Percentiles rank a stretch among this genome's conserved stretches.
phyloP scores from a whole-genome alignment of 2,113 vertebrate species.

The Peromyscus californicus region DNA sequence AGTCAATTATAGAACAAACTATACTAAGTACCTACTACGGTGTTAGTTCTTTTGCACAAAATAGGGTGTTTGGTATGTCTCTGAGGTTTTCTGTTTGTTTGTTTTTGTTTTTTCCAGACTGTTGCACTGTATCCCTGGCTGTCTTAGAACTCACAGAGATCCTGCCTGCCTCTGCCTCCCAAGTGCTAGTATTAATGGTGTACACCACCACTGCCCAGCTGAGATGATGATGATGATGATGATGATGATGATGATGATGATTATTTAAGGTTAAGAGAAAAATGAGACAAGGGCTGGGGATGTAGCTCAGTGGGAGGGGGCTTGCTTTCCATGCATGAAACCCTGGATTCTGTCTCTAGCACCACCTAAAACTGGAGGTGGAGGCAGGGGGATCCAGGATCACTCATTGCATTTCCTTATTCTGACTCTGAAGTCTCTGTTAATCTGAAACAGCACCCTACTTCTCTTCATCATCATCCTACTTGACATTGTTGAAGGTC shows the following conservation, averaged over 20 bases:
- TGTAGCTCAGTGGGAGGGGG: not conserved
- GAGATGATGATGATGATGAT: not conserved
- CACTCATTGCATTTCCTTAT: not conserved
- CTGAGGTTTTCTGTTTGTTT: not conserved
- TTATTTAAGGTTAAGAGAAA: not conserved
- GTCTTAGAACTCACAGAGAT: not conserved
- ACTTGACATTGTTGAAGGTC: constrained; percentile 29
- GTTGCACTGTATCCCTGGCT: not conserved
- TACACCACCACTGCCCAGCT: not conserved
- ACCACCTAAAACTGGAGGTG: not conserved
- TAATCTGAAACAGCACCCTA: not conserved
- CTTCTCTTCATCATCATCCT: not conserved
- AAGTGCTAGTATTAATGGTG: not conserved
- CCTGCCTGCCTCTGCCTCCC: not conserved
- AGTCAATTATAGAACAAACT: constrained; percentile 8
- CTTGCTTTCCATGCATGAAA: not conserved
- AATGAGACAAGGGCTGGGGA: not conserved
- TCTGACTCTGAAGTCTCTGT: not conserved
- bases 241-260: too few species aligned
- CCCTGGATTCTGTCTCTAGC: not conserved
- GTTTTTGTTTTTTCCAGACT: not conserved
- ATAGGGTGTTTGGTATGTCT: not conserved
- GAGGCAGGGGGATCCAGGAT: not conserved
- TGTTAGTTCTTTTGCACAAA: constrained; percentile 2
- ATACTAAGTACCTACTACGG: not conserved